Evolutionary conservation across 2,888 invertebrate genomes (phyloP), one percentile per base, ranked within the genome.

Genomic region (Archips crataeganus): DNA sequence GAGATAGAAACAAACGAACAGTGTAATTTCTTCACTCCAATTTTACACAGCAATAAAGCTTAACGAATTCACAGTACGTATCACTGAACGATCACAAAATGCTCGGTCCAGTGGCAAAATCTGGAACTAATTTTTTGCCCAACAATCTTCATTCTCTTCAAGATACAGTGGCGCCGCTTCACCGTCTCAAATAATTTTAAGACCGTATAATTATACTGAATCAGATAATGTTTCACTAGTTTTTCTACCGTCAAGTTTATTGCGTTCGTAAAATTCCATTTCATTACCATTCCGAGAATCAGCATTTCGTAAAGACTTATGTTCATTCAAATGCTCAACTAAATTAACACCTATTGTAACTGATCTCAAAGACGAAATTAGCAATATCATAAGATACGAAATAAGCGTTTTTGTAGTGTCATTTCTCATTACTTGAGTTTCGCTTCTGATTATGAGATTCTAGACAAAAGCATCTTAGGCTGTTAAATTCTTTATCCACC

Each of bases 221-320:
- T 74, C 71, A 74, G 75, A 70, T 77, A 69, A 67, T 71, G 70
- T 74, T 70, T 75, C 73, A 75, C 71, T 78, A 75, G 78, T 77
- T 80, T 82, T 81, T 79, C 81, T 78, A 79, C 81, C 82, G 82
- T 80, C 81, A 80, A 83, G 81, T 86, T 87, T 84, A 87, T 82
- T 80, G 77, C 67, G 42, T 70, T 77, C 70, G 77, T 86, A 84
- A 86, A 86, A 81, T 77, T 84, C 81, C 81, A 83, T 62, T 83
- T 86, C 84, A 85, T 78, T 75, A 77, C 77, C 72, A 0, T 32
- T 32, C 57, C 32, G 11, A 32, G 57, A 57, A 34, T 10, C 3
- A 23, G 3, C 32, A 5, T 32, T 57, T 11, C 57, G 32, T 11
- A 10, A 32, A 32, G 57, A 57, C 32, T 32, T 57, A 57, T 5